A percentile compares a stretch with the other conserved stretches of the same genome.
Evolutionary conservation across 1,140 invertebrate species (phyloP).

Genomic region (Akabosia matsudoensis): DNA sequence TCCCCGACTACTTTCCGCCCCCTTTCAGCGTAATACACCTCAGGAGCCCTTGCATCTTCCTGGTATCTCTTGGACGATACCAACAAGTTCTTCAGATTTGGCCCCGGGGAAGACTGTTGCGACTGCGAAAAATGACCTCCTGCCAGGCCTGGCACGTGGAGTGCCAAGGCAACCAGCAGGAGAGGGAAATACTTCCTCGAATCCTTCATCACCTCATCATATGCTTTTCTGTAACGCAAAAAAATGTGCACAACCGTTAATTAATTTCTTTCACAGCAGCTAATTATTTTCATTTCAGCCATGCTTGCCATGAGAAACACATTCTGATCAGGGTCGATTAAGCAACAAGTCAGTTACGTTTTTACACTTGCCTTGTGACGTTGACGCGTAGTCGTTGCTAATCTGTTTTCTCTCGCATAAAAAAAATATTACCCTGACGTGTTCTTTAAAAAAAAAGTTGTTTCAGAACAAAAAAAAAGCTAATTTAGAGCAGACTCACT

Average conservation of each 20-base stretch:
- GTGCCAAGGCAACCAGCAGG: conserved; percentile 11
- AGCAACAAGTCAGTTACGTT: background rate
- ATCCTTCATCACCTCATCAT: conserved; percentile 18
- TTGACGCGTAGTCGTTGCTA: background rate
- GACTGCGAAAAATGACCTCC: background rate
- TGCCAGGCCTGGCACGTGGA: conserved; percentile 7
- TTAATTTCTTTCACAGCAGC: too few relatives aligned
- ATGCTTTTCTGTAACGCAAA: background rate
- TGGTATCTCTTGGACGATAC: too few relatives aligned
- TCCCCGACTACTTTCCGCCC: too few relatives aligned
- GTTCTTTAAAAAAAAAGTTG: too few relatives aligned
- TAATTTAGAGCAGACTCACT: background rate
- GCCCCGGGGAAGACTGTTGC: conserved; percentile 1
- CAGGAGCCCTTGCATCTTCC: too few relatives aligned
- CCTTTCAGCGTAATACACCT: too few relatives aligned
- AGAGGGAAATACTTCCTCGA: background rate
- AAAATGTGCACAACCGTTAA: too few relatives aligned
- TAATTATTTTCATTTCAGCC: too few relatives aligned
- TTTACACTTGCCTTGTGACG: background rate
- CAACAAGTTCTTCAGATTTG: conserved; percentile 1
- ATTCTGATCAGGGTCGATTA: background rate
- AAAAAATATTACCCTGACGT: too few relatives aligned
- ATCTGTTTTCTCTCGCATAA: background rate
- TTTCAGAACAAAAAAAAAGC: background rate
- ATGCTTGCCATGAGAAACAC: too few relatives aligned